Conservation (phyloP, 2,797 vertebrate species). For the Stomatorhinus walkeri region DNA sequence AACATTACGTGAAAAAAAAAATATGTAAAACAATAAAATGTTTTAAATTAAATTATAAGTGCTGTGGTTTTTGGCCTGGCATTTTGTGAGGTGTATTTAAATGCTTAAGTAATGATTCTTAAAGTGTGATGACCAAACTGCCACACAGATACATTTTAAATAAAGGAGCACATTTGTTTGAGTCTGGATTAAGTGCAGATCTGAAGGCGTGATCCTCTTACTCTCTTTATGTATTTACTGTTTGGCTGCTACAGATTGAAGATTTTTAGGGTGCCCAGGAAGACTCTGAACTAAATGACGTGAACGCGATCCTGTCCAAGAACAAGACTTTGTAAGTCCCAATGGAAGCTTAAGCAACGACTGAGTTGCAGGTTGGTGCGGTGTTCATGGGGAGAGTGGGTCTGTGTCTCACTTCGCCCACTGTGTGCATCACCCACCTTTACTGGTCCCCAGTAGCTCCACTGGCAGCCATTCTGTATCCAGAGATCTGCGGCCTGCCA, state of each 20-base stretch:
- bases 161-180: not conserved
- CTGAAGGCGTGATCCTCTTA: not conserved
- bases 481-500: not conserved
- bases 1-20: slow-evolving; percentile 46
- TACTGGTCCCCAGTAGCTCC: not conserved
- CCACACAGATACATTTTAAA: not conserved
- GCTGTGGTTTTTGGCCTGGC: not conserved
- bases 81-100: not conserved
- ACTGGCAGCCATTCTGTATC: not conserved
- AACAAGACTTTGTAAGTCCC: not conserved
- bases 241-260: not conserved
- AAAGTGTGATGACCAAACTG: not conserved
- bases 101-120: not conserved
- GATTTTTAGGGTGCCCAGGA: not conserved
- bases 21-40: slow-evolving; percentile 55
- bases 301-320: not conserved
- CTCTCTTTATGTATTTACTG: not conserved
- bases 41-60: slow-evolving; percentile 38
- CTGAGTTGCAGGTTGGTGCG: not conserved
- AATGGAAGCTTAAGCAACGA: not conserved
- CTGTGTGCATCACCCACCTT: not conserved
- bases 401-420: not conserved
- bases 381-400: not conserved
- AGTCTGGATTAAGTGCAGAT: not conserved
- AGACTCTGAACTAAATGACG: not conserved